Conservation (phyloP, 92 coral and sea anemone species). For the Palythoa heliodiscus region DNA sequence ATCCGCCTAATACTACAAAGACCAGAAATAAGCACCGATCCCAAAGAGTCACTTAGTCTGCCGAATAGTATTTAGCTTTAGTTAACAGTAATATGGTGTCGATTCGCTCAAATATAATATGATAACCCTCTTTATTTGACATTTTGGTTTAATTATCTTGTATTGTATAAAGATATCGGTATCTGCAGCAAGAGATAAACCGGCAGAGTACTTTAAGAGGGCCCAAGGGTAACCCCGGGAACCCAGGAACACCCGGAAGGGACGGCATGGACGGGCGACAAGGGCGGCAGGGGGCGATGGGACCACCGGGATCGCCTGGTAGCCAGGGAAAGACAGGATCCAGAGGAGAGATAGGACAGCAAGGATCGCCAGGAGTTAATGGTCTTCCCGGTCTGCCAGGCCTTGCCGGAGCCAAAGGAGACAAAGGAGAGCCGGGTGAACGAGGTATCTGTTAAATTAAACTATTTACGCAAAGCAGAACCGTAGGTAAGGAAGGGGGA, state of each 20-base stretch:
- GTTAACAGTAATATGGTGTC: too few species aligned
- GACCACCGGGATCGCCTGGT: slow-evolving; percentile 24
- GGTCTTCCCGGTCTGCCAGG: slow-evolving; percentile 42
- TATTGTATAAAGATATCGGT: neutral
- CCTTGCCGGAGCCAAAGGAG: slow-evolving; percentile 8
- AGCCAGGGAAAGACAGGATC: slow-evolving; percentile 6
- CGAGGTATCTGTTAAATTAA: slow-evolving; percentile 14
- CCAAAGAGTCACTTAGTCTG: too few species aligned
- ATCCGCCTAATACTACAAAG: too few species aligned
- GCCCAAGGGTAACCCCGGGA: slow-evolving; percentile 10
- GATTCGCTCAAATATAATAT: too few species aligned
- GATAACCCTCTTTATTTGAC: neutral
- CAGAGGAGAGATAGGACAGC: slow-evolving; percentile 31
- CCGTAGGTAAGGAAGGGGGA: too few species aligned
- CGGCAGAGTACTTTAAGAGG: neutral
- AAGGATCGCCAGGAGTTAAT: slow-evolving; percentile 24
- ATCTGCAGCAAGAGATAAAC: neutral
- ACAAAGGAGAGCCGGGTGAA: slow-evolving; percentile 38
- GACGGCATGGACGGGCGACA: slow-evolving; percentile 33
- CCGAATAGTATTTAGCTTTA: too few species aligned
- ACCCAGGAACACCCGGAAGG: slow-evolving; percentile 31
- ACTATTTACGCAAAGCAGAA: neutral
- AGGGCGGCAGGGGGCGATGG: slow-evolving; percentile 29
- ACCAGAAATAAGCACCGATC: too few species aligned
- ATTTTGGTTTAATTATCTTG: neutral